Evolutionary conservation across 2,888 invertebrate genomes (phyloP).

Genomic region (Troilus luridus): DNA sequence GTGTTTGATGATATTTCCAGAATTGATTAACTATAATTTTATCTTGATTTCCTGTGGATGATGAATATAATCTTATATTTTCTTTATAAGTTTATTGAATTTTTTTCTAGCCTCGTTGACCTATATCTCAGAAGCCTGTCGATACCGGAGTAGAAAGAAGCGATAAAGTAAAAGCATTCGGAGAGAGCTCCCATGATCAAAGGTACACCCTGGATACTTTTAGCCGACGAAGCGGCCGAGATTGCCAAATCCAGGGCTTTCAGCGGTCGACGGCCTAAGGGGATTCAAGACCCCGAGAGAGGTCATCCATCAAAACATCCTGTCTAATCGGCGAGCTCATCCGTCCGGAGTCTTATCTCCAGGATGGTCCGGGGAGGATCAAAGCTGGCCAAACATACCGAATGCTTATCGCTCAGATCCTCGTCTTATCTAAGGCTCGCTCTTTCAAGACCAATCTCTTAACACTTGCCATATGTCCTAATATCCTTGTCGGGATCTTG

Average conservation of each 20-base stretch:
- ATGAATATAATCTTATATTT: neutral
- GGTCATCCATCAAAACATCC: constrained; percentile 44
- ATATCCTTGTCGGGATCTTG: neutral
- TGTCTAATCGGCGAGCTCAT: constrained; percentile 26
- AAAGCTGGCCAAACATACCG: constrained; percentile 6
- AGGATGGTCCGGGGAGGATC: constrained; percentile 11
- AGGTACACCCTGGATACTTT: constrained; percentile 25
- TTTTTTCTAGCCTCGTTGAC: neutral
- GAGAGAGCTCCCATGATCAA: neutral
- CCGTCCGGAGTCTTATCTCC: constrained; percentile 26
- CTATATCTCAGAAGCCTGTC: neutral
- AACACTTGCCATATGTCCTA: neutral
- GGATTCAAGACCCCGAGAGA: neutral
- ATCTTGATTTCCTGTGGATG: neutral
- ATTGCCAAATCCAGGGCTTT: constrained; percentile 45
- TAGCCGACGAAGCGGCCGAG: constrained; percentile 2
- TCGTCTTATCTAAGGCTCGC: neutral
- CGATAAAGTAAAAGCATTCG: constrained; percentile 26
- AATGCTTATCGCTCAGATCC: constrained; percentile 13
- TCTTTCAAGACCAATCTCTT: constrained; percentile 20
- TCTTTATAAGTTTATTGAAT: neutral
- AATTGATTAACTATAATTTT: too few species aligned
- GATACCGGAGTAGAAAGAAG: neutral
- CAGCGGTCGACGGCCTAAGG: constrained; percentile 31
- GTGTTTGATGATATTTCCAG: too few species aligned